These are phyloP conservation scores for Prosapia bicincta DNA, from an alignment of 2,888 invertebrate genomes.

Conservation along the genomic window DNA sequence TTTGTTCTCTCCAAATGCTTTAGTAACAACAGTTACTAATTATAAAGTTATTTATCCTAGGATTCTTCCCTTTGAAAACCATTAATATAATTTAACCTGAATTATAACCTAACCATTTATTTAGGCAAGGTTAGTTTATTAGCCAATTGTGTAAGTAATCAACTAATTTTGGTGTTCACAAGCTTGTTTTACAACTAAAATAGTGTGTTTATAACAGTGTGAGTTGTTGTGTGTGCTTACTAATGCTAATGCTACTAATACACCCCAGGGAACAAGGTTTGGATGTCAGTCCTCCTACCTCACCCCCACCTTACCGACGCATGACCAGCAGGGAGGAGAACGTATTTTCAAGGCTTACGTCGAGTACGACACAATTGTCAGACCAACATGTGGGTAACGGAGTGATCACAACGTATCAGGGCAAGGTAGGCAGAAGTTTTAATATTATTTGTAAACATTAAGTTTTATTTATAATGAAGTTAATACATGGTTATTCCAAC, in stretches of 20 bases:
- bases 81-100: neutral
- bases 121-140: neutral
- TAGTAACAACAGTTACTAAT: too few species aligned
- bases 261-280: conserved; percentile 51
- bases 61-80: too few species aligned
- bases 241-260: conserved; percentile 21
- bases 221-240: conserved; percentile 11
- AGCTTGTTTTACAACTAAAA: too few species aligned
- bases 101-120: neutral
- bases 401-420: conserved; percentile 55
- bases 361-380: conserved; percentile 50
- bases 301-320: conserved; percentile 54
- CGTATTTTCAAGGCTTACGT: conserved; percentile 72
- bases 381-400: conserved; percentile 50
- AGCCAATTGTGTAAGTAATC: neutral
- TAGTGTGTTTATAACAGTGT: neutral
- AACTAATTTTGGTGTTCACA: neutral
- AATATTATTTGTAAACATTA: too few species aligned
- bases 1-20: too few species aligned
- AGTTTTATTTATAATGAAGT: too few species aligned
- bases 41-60: too few species aligned
- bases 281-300: conserved; percentile 56
- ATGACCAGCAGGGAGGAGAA: conserved; percentile 55
- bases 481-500: too few species aligned
- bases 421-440: conserved; percentile 49